Evolutionary conservation across 2,797 vertebrate genomes (phyloP).

Genomic region (Oophaga sylvatica): DNA sequence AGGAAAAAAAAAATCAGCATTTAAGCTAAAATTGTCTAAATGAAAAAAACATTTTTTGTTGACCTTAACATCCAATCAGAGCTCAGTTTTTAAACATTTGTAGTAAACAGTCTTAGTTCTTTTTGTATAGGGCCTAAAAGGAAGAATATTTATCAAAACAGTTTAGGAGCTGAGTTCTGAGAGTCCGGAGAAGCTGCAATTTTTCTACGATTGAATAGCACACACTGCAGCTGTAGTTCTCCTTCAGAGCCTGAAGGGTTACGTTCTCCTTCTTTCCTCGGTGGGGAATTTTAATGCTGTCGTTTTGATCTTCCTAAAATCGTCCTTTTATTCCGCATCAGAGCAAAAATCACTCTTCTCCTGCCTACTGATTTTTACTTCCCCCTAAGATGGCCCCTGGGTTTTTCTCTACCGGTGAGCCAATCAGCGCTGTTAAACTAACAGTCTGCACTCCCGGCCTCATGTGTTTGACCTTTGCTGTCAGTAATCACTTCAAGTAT

Average conservation of each 20-base stretch:
- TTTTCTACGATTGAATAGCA: too few relatives aligned
- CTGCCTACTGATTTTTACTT: constrained; percentile 33
- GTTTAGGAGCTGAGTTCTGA: too few relatives aligned
- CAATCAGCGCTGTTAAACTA: constrained; percentile 42
- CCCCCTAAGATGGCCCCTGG: constrained; percentile 46
- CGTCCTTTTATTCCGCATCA: constrained; percentile 28
- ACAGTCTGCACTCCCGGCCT: constrained; percentile 28
- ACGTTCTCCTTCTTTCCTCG: too few relatives aligned
- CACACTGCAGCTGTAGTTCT: neutral
- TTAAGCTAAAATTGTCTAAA: too few relatives aligned
- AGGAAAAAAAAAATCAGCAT: too few relatives aligned
- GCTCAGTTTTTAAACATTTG: too few relatives aligned
- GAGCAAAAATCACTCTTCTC: constrained; percentile 35
- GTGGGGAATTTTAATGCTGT: neutral
- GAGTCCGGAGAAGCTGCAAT: neutral
- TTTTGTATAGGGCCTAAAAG: too few relatives aligned
- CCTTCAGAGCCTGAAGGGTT: neutral
- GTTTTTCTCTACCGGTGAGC: constrained; percentile 35
- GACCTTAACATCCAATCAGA: too few relatives aligned
- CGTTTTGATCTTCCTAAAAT: constrained; percentile 28
- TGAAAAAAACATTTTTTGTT: too few relatives aligned
- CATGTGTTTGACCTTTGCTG: constrained; percentile 56
- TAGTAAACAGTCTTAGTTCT: too few relatives aligned
- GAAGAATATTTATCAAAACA: too few relatives aligned
- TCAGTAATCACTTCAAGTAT: constrained; percentile 57